These are phyloP conservation scores for Meliscaeva auricollis DNA, from an alignment of 2,888 invertebrate genomes.

Conservation along the genomic window DNA sequence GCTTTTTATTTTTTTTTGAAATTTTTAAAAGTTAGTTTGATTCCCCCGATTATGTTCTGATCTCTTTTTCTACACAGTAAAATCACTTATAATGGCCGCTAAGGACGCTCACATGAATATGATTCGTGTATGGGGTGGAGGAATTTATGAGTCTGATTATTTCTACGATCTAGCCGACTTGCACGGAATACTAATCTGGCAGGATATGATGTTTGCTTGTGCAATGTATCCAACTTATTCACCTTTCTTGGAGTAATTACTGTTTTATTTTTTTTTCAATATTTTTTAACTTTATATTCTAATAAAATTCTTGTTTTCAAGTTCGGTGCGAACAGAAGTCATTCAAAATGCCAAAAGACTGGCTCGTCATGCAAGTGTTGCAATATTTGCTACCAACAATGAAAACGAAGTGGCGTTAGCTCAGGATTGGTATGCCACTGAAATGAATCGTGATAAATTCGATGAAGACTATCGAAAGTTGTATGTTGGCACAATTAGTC, in stretches of 20 bases:
- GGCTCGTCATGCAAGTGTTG: constrained; percentile 93
- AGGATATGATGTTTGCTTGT: constrained; percentile 99
- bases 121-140: constrained; percentile 99
- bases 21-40: no score
- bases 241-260: constrained; percentile 87
- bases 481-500: constrained; percentile 91
- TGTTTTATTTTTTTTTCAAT: no score
- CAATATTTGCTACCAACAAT: constrained; percentile 97
- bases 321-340: constrained; percentile 90
- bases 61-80: constrained; percentile 84
- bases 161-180: constrained; percentile 95
- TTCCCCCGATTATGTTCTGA: no score
- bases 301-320: constrained; percentile 77
- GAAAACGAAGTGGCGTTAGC: constrained; percentile 97
- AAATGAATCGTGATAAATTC: constrained; percentile 85
- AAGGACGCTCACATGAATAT: constrained; percentile 94
- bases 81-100: constrained; percentile 88
- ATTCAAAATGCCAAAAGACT: constrained; percentile 92
- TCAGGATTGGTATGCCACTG: constrained; percentile 91
- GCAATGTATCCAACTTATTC: constrained; percentile 94
- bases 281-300: neutral
- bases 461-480: constrained; percentile 92
- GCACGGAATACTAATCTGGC: constrained; percentile 97
- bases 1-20: neutral
- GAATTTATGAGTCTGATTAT: constrained; percentile 94